Evolutionary conservation across 2,113 vertebrate genomes (phyloP).

Genomic region (Solea senegalensis): DNA sequence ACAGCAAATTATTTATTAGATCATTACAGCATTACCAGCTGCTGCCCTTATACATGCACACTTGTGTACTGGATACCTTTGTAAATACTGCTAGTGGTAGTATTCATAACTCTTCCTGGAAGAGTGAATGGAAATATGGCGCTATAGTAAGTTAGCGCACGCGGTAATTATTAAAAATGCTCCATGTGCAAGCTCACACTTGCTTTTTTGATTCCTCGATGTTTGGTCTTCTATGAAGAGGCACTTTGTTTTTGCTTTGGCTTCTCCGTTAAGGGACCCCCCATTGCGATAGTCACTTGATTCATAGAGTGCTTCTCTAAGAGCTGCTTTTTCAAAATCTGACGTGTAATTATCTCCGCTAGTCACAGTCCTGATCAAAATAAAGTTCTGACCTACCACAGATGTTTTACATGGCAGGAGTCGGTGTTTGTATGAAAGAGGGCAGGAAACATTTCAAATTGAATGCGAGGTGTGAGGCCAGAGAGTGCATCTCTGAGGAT

Average conservation of each 20-base stretch:
- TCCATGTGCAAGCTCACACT: constrained; percentile 26
- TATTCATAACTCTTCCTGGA: constrained; percentile 63
- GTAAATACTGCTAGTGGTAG: constrained; percentile 40
- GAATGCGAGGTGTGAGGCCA: constrained; percentile 4
- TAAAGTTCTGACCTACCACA: constrained; percentile 31
- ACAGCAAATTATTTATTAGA: constrained; percentile 35
- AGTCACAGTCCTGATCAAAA: constrained; percentile 46
- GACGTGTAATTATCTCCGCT: constrained; percentile 46
- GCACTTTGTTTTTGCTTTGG: constrained; percentile 26
- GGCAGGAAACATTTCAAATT: constrained; percentile 15
- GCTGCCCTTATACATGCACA: constrained; percentile 50
- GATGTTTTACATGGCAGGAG: constrained; percentile 36
- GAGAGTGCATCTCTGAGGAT: constrained; percentile 10
- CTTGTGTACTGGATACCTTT: constrained; percentile 46
- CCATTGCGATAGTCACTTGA: constrained; percentile 46
- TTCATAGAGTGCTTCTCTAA: constrained; percentile 50
- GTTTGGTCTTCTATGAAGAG: constrained; percentile 38
- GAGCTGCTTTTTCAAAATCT: constrained; percentile 42
- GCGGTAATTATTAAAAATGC: constrained; percentile 58
- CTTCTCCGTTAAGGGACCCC: constrained; percentile 41
- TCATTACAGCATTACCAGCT: constrained; percentile 54
- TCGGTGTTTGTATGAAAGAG: constrained; percentile 38
- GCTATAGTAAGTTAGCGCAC: constrained; percentile 35
- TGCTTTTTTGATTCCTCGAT: constrained; percentile 21
- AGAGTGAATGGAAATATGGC: constrained; percentile 38